Base-by-base conservation (phyloP, 2,888 invertebrate genomes). In the Carabus problematicus region DNA sequence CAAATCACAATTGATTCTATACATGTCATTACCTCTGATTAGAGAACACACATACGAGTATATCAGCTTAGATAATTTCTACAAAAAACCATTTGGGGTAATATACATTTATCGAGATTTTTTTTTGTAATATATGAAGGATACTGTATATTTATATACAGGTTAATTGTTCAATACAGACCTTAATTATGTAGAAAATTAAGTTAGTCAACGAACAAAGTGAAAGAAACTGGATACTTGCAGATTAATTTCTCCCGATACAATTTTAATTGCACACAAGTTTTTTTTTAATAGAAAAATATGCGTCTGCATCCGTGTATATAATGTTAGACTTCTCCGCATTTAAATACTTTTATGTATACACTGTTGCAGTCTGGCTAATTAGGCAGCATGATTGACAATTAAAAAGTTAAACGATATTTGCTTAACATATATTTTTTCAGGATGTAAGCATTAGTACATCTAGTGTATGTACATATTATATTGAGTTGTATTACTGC, bases 221-320 rank as follows among this genome's bases (percentile, higher is more conserved):
- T 58, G 64, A 64, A 64, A 64, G 64, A 64, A 60, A 18, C 49
- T 39, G 1, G n/a, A 59, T 12, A 45, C 14, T 11, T 59, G 12
- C 14, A 43, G 29, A 39, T 64, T 58, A 64, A 64, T 64, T 64
- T 64, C 64, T 64, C 64, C 18, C 29, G 56, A 64, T 64, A 39
- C 18, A 56, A 64, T 56, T 68, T 61, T 68, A 68, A 61, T 61
- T 61, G 60, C 61, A 42, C n/a, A 58, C 16, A 39, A 29, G 29
- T 2, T 29, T 29, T 29, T n/a, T 29, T 29, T 3, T 11, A 49
- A 49, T 49, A 49, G 14, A 49, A 16, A 49, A 16, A 49, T 49
- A 49, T 49, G 18, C 18, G 18, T 49, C 14, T 49, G 18, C 18
- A 49, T 49, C 14, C 18, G 18, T 11, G 18, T 49, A 49, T 49